phyloP scores from a whole-genome alignment of 2,888 invertebrate genomes.

The Celastrina argiolus region DNA sequence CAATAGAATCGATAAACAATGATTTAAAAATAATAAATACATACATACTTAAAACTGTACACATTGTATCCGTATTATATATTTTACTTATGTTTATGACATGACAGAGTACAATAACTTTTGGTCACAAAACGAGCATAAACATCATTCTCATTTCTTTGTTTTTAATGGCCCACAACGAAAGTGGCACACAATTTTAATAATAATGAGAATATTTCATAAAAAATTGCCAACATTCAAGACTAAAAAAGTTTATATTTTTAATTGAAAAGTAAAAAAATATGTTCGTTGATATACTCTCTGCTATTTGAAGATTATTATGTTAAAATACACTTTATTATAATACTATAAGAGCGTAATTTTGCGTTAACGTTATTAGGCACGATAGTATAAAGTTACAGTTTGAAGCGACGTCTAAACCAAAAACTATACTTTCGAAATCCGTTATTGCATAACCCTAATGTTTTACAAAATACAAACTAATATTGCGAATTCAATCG shows the following conservation, averaged over 20 bases:
- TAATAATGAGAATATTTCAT: background rate
- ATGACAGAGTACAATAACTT: background rate
- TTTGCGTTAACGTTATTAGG: background rate
- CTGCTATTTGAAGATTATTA: background rate
- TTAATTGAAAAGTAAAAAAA: conserved; percentile 5
- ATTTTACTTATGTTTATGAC: too few species aligned
- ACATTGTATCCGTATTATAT: too few species aligned
- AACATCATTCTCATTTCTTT: background rate
- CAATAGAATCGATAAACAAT: too few species aligned
- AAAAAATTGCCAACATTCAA: background rate
- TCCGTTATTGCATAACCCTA: conserved; percentile 15
- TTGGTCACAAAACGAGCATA: background rate
- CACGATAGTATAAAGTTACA: conserved; percentile 21
- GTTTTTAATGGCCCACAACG: background rate
- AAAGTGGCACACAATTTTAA: background rate
- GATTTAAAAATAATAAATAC: too few species aligned
- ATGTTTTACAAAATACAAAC: conserved; percentile 20
- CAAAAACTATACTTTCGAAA: background rate
- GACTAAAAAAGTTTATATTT: background rate
- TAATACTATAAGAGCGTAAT: background rate
- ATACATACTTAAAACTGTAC: background rate
- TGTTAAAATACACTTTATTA: background rate
- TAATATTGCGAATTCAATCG: conserved; percentile 17
- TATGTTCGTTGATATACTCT: background rate
- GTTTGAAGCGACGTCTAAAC: conserved; percentile 2